Base-by-base conservation (phyloP, 2,113 vertebrate genomes). In the Zapus hudsonius region DNA sequence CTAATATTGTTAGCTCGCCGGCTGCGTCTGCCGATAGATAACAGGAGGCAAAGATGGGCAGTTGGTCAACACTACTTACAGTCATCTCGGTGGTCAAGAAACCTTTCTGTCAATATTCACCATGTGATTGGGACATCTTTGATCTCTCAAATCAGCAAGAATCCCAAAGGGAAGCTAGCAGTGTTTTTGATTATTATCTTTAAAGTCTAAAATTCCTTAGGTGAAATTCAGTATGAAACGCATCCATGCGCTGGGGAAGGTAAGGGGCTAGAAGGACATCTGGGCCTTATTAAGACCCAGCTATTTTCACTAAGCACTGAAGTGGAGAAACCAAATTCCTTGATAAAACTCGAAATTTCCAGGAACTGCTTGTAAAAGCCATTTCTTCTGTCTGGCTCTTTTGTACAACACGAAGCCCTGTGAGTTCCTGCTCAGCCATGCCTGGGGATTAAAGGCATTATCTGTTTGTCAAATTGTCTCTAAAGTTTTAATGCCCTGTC, bases 121-220 rank as follows among this genome's bases (percentile, higher is more conserved):
- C 96, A 96, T 89, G 70, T 91, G 96, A 94, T 95, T 93, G 96
- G 86, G 87, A 63, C 92, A 97, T 97, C 98, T 98, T 98, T 98
- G 98, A 98, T 98, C 97, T 98, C 95, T 95, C 96, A 96, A 96
- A 98, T 86, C 96, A 97, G 98, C 97, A 97, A 97, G 96, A 96
- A 98, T 98, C 97, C 98, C 98, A 97, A 97, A 97, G 98, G 97
- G 98, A 98, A 98, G 95, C 96, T 97, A 94, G 82, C 97, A 94
- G 95, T 98, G 98, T 25, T 98, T 98, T 97, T 98, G 98, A 98
- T 98, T 98, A 98, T 98, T 98, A 98, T 98, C 98, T 98, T 97
- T 97, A 97, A 98, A 98, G 98, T 97, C 97, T 97, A 96, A 98
- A 98, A 98, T 98, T 98, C 98, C 98, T 98, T 97, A 96, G 97